Base-by-base conservation (phyloP, 2,888 invertebrate genomes). In the Nomada lathburiana region DNA sequence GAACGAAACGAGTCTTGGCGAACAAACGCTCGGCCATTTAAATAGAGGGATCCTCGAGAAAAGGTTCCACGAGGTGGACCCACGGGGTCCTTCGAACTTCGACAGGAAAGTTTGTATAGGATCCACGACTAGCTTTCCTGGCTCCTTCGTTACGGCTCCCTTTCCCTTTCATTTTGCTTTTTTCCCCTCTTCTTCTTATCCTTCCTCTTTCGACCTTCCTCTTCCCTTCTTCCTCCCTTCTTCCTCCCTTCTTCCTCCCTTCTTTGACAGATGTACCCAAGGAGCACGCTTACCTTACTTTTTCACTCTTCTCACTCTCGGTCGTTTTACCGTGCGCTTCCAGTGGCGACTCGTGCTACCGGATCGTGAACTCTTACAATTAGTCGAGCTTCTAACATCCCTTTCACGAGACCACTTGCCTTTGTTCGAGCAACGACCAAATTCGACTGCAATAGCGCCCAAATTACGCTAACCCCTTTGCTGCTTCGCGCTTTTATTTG, bases 21-120 rank as follows among this genome's bases (percentile, higher is more conserved):
- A 83, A 75, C 80, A 86, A 88, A 87, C 88, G 90, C 89, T 88
- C 84, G 90, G 90, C 76, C 87, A 90, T 91, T 90, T 91, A 88
- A 88, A 90, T 86, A 85, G 87, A 89, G 88, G 86, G 82, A 82
- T 83, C 82, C 77, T 83, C 83, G 85, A 84, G 86, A 87, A 84
- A 89, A 85, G 88, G 81, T 77, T 86, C 78, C 74, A 64, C 83
- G 78, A 80, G 81, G 63, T 85, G 86, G 86, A 88, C 88, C 86
- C 83, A 86, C 88, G 83, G 76, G 86, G 79, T 83, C 86, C 78
- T 81, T 75, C 69, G 82, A 79, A 78, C 76, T 88, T 88, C 70
- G 80, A 82, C 81, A 86, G 87, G 88, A 83, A 88, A 83, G 88
- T 88, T 88, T 88, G 85, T 88, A 88, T 86, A 80, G 86, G 86